Evolutionary conservation across 2,797 vertebrate species (phyloP), one percentile per base, ranked within the genome.

Genomic region (Eospalax fontanierii): DNA sequence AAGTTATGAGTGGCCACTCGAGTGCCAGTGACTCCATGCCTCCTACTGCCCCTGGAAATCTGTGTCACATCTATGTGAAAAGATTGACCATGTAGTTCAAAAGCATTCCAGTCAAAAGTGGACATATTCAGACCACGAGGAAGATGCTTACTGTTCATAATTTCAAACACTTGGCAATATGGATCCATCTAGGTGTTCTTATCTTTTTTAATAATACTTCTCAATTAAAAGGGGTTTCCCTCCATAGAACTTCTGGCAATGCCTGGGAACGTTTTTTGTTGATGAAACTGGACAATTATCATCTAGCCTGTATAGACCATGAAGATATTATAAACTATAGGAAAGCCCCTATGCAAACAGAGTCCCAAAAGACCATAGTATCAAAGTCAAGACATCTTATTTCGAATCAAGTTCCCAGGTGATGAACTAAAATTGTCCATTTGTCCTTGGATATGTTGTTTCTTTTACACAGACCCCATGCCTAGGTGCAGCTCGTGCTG

Each of bases 141-240:
- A 90, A 90, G 35, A 28, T 83, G 5, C 74, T 71, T 81, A 18
- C 19, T 87, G 12, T 74, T 21, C 18, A 24, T 54, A 59, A 75
- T 85, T 78, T 43, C 59, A 86, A 54, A 33, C 46, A 21, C 46
- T 43, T 3, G 26, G 57, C 46, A 19, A 15, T 46, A 71, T 12
- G 9, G 24, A 75, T 71, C 35, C 40, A 66, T 74, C 10, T 12
- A 61, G 16, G 5, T 75, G 5, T 73, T 90, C 80, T 35, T 54
- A 70, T 89, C 33, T 93, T 96, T 87, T 40, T 76, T 57, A 78
- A 28, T 40, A 90, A 19, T 73, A 26, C 68, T 78, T 83, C 43
- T 71, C 50, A 43, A 66, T n/a, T 50, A 2, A 30, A 4, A 11
- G 9, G 11, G 40, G 19, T 35, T 57, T 2, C 16, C 26, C n/a